These are phyloP conservation scores for Lepidurus arcticus DNA, from an alignment of 1,140 invertebrate genomes.

Conservation along the genomic window DNA sequence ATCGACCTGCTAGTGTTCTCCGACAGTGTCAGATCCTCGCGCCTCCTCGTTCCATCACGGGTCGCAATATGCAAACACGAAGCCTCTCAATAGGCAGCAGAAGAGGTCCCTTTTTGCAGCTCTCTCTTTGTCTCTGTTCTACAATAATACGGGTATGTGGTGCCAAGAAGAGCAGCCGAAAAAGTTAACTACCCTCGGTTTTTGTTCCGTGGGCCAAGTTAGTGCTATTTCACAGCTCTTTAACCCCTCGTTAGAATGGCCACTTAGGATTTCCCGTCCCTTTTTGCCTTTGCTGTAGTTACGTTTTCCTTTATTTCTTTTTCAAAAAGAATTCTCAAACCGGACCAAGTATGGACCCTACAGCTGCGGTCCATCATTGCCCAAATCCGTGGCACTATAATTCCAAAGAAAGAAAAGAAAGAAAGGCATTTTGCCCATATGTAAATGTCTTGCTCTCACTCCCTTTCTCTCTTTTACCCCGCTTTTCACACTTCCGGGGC, in stretches of 20 bases:
- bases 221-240: too few species aligned
- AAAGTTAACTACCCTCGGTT: too few species aligned
- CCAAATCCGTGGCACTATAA: too few species aligned
- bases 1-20: background rate
- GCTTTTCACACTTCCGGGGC: background rate
- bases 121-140: background rate
- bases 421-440: background rate
- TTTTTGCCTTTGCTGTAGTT: too few species aligned
- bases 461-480: background rate
- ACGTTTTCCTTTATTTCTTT: too few species aligned
- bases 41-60: background rate
- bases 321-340: too few species aligned
- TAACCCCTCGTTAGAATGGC: too few species aligned
- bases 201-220: too few species aligned
- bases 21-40: background rate
- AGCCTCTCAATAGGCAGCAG: background rate
- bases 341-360: too few species aligned
- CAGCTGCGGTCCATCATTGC: background rate
- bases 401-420: background rate
- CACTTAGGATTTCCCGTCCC: too few species aligned
- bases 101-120: background rate
- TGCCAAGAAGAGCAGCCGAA: too few species aligned
- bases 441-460: slow-evolving; percentile 3
- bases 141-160: background rate
- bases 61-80: background rate